Conservation (phyloP, 2,888 invertebrate genomes). For the Mermis nigrescens region DNA sequence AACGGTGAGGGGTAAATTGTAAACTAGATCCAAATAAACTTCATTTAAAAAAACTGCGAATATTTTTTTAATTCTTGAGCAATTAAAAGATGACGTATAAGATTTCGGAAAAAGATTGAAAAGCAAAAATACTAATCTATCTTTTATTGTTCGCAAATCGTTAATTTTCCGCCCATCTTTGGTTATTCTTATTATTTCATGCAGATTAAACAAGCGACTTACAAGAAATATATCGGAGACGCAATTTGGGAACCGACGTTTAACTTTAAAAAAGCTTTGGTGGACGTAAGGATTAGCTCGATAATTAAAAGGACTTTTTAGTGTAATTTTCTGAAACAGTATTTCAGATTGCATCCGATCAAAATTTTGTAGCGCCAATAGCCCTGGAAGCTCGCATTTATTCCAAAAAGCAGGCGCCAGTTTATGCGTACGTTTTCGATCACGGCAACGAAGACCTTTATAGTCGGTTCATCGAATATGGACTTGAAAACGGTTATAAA, state of each 20-base stretch:
- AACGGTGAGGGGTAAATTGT: too few relatives aligned
- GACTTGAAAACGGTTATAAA: slow-evolving; percentile 9
- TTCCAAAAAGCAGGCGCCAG: background rate
- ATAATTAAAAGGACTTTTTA: background rate
- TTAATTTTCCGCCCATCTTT: too few relatives aligned
- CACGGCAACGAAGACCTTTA: slow-evolving; percentile 6
- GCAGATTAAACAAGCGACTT: slow-evolving; percentile 10
- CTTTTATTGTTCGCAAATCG: too few relatives aligned
- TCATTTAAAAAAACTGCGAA: too few relatives aligned
- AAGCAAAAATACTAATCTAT: too few relatives aligned
- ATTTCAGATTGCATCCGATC: slow-evolving; percentile 13
- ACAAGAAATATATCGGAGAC: background rate
- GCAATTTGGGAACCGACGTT: background rate
- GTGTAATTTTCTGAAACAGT: background rate
- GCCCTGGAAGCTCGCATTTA: slow-evolving; percentile 12
- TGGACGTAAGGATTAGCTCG: background rate
- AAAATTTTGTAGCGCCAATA: slow-evolving; percentile 13
- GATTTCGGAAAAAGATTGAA: too few relatives aligned
- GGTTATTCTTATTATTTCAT: background rate
- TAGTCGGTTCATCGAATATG: slow-evolving; percentile 2
- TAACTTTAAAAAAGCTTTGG: background rate
- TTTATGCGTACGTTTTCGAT: slow-evolving; percentile 14
- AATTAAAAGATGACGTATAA: too few relatives aligned
- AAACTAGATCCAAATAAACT: too few relatives aligned
- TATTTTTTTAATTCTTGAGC: too few relatives aligned